A percentile compares a stretch with the other conserved stretches of the same genome.
Conservation (phyloP, 2,888 invertebrate genomes). For the Malachius bipustulatus region DNA sequence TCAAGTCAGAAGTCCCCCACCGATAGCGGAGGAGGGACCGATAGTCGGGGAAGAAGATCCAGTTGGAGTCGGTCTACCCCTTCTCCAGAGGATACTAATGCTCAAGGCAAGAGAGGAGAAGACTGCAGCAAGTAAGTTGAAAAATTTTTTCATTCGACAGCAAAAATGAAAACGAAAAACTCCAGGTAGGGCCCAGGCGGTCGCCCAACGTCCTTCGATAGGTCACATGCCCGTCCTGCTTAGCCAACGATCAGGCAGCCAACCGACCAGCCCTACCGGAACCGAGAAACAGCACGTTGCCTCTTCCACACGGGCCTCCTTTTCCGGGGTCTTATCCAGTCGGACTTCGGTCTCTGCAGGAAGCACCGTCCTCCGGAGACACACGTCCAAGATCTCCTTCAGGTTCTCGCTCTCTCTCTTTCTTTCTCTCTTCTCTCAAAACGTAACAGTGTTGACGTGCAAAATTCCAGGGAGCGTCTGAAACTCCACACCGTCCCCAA, state of each 20-base stretch:
- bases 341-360: slow-evolving; percentile 6
- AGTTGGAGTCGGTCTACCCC: slow-evolving; percentile 58
- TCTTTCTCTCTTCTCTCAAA: no score
- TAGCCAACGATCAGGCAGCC: slow-evolving; percentile 17
- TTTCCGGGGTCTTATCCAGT: slow-evolving; percentile 20
- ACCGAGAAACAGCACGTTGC: slow-evolving; percentile 7
- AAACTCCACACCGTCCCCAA: slow-evolving; percentile 28
- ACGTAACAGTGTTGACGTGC: neutral
- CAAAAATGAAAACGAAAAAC: no score
- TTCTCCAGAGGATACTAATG: slow-evolving; percentile 60
- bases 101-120: slow-evolving; percentile 64
- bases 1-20: slow-evolving; percentile 44
- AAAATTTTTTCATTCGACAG: slow-evolving; percentile 7
- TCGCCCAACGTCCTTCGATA: no score
- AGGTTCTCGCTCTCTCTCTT: no score
- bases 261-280: slow-evolving; percentile 27
- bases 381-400: no score
- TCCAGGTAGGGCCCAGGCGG: slow-evolving; percentile 10
- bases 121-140: slow-evolving; percentile 18
- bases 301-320: slow-evolving; percentile 20
- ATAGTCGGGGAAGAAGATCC: slow-evolving; percentile 39
- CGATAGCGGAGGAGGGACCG: slow-evolving; percentile 27
- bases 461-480: slow-evolving; percentile 24
- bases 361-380: no score
- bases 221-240: no score